Evolutionary conservation across 2,113 vertebrate genomes (phyloP).

Genomic region (Menura novaehollandiae): DNA sequence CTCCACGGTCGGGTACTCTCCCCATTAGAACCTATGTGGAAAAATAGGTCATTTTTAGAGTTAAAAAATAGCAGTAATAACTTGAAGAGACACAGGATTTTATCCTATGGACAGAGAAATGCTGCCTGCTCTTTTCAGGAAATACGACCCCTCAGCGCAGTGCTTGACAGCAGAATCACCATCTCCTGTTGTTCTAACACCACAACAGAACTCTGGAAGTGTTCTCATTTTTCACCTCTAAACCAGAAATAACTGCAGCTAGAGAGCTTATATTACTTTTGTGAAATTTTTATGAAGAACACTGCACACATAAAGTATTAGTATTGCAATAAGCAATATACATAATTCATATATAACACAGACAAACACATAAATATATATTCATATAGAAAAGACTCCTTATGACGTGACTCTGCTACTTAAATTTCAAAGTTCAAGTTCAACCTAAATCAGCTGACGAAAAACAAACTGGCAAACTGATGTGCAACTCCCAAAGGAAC

Average conservation of each 20-base stretch:
- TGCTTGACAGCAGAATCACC: background rate
- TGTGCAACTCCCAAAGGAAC: background rate
- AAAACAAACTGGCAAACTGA: background rate
- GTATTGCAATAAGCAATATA: background rate
- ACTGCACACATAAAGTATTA: background rate
- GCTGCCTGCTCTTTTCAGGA: background rate
- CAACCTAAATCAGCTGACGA: background rate
- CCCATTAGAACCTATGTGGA: slow-evolving; percentile 88
- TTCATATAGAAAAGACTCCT: background rate
- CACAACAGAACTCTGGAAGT: background rate
- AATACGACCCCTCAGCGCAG: background rate
- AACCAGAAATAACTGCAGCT: background rate
- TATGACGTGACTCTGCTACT: background rate
- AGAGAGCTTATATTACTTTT: background rate
- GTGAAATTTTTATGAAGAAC: background rate
- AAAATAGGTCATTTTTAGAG: background rate
- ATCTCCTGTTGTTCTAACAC: background rate
- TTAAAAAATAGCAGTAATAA: background rate
- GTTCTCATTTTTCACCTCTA: background rate
- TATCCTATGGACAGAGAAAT: background rate
- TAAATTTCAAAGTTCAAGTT: background rate
- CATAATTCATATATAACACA: background rate
- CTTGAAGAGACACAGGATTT: background rate
- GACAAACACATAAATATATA: background rate
- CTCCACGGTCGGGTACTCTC: slow-evolving; percentile 93